Evolutionary conservation across 1,140 invertebrate genomes (phyloP).

Genomic region (Formica exsecta): DNA sequence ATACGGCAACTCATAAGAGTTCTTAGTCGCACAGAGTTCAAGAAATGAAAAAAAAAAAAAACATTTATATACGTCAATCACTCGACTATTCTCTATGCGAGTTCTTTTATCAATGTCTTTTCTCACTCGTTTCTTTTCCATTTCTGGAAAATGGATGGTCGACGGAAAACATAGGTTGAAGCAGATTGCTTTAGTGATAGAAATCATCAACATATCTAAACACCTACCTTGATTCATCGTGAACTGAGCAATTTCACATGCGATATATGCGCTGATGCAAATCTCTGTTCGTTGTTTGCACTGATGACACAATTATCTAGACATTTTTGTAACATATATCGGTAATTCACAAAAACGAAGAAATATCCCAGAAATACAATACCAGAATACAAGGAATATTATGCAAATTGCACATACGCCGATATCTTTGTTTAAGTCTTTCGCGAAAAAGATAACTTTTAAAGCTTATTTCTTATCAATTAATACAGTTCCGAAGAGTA

Average conservation of each 20-base stretch:
- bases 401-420: slow-evolving; percentile 22
- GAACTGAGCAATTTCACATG: slow-evolving; percentile 11
- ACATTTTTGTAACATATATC: not conserved
- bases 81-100: not conserved
- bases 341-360: slow-evolving; percentile 6
- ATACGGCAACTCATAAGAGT: not conserved
- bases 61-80: not conserved
- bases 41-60: slow-evolving; percentile 27
- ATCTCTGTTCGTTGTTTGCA: slow-evolving; percentile 4
- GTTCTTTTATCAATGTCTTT: not conserved
- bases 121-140: slow-evolving; percentile 13
- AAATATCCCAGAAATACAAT: not conserved
- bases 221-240: slow-evolving; percentile 8
- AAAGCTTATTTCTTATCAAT: slow-evolving; percentile 36
- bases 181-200: slow-evolving; percentile 7
- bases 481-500: not conserved
- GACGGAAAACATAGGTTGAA: not conserved
- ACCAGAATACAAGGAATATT: not conserved
- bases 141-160: not conserved
- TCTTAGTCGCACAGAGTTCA: slow-evolving; percentile 20
- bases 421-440: not conserved
- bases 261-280: not conserved
- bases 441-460: slow-evolving; percentile 5
- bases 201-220: slow-evolving; percentile 23
- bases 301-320: not conserved